Conservation (phyloP, 2,888 invertebrate species). For the Sesia apiformis region DNA sequence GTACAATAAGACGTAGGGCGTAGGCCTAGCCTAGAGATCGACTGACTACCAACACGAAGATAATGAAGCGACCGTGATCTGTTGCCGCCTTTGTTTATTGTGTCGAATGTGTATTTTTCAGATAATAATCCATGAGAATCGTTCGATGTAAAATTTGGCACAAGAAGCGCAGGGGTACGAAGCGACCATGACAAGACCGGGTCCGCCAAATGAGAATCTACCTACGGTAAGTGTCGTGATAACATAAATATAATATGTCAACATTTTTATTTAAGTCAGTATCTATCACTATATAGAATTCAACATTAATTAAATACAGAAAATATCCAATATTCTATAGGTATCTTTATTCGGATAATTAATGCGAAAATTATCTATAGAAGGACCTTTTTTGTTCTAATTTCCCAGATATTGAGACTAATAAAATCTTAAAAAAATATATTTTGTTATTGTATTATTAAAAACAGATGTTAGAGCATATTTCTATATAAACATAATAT, state of each 20-base stretch:
- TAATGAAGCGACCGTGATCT: neutral
- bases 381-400: too few species aligned
- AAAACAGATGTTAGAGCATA: too few species aligned
- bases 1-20: neutral
- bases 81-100: neutral
- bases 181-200: slow-evolving; percentile 66
- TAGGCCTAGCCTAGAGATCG: neutral
- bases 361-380: too few species aligned
- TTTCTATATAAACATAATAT: too few species aligned
- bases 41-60: neutral
- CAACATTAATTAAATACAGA: too few species aligned
- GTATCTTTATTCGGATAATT: too few species aligned
- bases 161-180: slow-evolving; percentile 10
- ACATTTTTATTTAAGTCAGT: neutral
- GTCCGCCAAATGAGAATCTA: slow-evolving; percentile 82
- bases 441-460: too few species aligned
- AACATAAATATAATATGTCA: neutral
- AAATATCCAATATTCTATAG: too few species aligned
- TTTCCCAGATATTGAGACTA: too few species aligned
- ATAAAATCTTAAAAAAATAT: too few species aligned
- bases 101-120: slow-evolving; percentile 17
- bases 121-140: slow-evolving; percentile 47
- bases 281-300: too few species aligned
- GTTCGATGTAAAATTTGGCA: neutral
- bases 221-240: slow-evolving; percentile 61